Conservation (phyloP, 2,888 invertebrate species). For the Rhingia campestris region DNA sequence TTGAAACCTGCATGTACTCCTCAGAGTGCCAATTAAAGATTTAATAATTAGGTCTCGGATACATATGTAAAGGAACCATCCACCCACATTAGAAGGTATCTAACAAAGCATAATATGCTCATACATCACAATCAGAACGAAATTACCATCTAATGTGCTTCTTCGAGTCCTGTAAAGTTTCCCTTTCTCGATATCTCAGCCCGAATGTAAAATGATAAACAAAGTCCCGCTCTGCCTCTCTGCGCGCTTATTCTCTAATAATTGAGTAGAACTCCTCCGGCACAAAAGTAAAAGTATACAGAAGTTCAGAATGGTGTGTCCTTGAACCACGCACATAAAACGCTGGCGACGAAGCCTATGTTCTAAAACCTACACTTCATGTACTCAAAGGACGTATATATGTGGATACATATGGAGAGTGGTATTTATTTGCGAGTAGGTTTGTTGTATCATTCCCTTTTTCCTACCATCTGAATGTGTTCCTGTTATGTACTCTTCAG, state of each 20-base stretch:
- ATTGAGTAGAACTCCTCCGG: conserved; percentile 6
- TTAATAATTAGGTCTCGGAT: conserved; percentile 42
- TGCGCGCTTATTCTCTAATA: conserved; percentile 29
- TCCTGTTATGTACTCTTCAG: conserved; percentile 46
- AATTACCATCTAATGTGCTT: conserved; percentile 39
- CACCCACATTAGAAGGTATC: too few relatives aligned
- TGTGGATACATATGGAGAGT: too few relatives aligned
- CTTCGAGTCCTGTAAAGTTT: neutral
- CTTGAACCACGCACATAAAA: conserved; percentile 47
- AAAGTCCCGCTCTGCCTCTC: conserved; percentile 12
- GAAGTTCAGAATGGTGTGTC: conserved; percentile 22
- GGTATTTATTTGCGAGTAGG: too few relatives aligned
- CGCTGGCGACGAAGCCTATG: too few relatives aligned
- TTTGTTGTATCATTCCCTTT: too few relatives aligned
- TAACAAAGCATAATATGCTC: too few relatives aligned
- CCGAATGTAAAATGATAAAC: conserved; percentile 47
- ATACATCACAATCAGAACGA: neutral
- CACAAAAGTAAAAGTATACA: conserved; percentile 27
- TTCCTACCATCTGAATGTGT: neutral
- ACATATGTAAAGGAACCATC: too few relatives aligned
- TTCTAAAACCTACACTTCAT: too few relatives aligned
- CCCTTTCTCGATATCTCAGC: neutral
- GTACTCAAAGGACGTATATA: too few relatives aligned
- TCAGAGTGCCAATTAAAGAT: conserved; percentile 42
- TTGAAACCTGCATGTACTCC: conserved; percentile 3